Conservation (phyloP, 2,797 vertebrate species). For the Pogoniulus pusillus region DNA sequence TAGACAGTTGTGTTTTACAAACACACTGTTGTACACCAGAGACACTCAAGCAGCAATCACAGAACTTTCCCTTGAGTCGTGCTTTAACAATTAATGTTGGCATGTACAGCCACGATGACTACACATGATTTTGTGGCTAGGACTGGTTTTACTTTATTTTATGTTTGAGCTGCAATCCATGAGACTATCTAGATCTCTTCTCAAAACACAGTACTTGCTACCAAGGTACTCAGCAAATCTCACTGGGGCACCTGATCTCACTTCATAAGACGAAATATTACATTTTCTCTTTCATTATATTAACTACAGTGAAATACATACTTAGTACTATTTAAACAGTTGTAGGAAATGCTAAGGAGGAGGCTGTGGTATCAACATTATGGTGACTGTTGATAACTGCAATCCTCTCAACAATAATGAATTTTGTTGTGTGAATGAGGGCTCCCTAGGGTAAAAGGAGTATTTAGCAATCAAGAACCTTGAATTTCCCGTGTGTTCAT, state of each 20-base stretch:
- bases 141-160: neutral
- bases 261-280: neutral
- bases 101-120: neutral
- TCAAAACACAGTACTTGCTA: neutral
- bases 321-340: neutral
- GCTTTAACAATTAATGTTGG: too few species aligned
- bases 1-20: neutral
- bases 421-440: neutral
- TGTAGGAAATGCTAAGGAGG: neutral
- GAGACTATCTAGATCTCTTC: neutral
- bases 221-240: neutral
- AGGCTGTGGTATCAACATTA: neutral
- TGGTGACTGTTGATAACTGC: neutral
- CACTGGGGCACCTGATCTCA: neutral
- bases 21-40: neutral
- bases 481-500: neutral
- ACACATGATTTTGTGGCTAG: accelerated
- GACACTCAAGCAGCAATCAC: neutral
- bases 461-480: neutral
- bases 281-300: neutral
- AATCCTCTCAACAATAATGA: neutral
- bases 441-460: neutral
- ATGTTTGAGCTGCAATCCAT: neutral
- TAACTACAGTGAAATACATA: neutral
- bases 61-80: neutral